Conservation (phyloP, 2,888 invertebrate genomes). For the Parascotia fuliginaria region DNA sequence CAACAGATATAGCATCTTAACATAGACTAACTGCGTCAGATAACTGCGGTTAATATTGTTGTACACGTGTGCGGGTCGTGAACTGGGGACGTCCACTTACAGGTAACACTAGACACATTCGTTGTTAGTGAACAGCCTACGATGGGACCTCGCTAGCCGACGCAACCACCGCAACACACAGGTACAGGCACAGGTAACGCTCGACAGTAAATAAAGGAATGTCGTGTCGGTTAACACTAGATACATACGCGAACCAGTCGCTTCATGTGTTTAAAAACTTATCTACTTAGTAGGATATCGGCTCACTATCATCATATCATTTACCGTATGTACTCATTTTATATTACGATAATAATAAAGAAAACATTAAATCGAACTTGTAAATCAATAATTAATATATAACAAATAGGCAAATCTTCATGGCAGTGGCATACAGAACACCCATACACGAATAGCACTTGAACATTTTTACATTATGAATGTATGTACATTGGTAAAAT, state of each 20-base stretch:
- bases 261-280: constrained; percentile 53
- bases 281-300: constrained; percentile 61
- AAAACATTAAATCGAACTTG: constrained; percentile 31
- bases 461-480: constrained; percentile 72
- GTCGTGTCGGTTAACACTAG: constrained; percentile 33
- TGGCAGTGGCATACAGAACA: constrained; percentile 81
- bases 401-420: constrained; percentile 41
- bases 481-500: constrained; percentile 71
- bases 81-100: constrained; percentile 38
- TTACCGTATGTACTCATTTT: constrained; percentile 37
- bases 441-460: constrained; percentile 77
- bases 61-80: not conserved
- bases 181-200: constrained; percentile 15
- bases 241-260: constrained; percentile 65
- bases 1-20: constrained; percentile 28
- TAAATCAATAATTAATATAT: constrained; percentile 26
- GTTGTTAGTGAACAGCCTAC: constrained; percentile 82
- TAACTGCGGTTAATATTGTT: constrained; percentile 27
- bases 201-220: constrained; percentile 35
- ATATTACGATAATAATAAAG: constrained; percentile 35
- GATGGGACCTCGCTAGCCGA: constrained; percentile 62
- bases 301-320: constrained; percentile 47
- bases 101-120: constrained; percentile 73
- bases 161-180: constrained; percentile 28
- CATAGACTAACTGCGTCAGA: constrained; percentile 26